These are phyloP conservation scores for Epirrhoe alternata DNA, from an alignment of 2,888 invertebrate species.

Conservation along the genomic window DNA sequence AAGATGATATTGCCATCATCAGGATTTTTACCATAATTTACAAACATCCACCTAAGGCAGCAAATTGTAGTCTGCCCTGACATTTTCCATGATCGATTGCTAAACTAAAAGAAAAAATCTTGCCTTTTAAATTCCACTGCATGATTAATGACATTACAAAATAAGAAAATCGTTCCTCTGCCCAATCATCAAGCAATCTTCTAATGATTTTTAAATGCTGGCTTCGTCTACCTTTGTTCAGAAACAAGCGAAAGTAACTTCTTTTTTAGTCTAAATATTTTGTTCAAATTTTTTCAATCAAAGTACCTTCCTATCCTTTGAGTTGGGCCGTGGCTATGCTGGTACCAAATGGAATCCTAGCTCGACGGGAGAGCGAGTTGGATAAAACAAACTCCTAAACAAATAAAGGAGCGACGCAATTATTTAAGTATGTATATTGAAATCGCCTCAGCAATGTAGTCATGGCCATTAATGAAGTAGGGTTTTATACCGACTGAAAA, in stretches of 20 bases:
- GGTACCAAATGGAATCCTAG: too few relatives aligned
- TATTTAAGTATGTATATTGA: too few relatives aligned
- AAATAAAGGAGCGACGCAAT: too few relatives aligned
- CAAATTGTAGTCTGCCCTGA: slow-evolving; percentile 20
- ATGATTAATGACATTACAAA: slow-evolving; percentile 37
- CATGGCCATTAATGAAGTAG: too few relatives aligned
- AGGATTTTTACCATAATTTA: neutral
- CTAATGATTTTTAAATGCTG: slow-evolving; percentile 34
- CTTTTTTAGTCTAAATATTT: neutral
- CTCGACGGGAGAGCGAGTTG: too few relatives aligned
- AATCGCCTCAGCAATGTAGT: too few relatives aligned
- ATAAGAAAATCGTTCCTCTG: slow-evolving; percentile 32
- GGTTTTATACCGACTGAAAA: too few relatives aligned
- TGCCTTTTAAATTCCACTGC: slow-evolving; percentile 28
- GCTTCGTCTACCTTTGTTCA: slow-evolving; percentile 11
- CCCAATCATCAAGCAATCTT: slow-evolving; percentile 32
- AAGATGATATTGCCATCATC: neutral
- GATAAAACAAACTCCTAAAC: too few relatives aligned
- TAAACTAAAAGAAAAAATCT: slow-evolving; percentile 23
- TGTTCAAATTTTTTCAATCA: neutral
- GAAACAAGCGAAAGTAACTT: slow-evolving; percentile 1
- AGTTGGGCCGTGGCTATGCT: neutral
- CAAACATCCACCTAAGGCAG: neutral
- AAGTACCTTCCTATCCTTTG: neutral
- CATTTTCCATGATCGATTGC: slow-evolving; percentile 34